These are phyloP conservation scores for Zaprionus tsacasi DNA, from an alignment of 1,140 invertebrate species.

Conservation along the genomic window DNA sequence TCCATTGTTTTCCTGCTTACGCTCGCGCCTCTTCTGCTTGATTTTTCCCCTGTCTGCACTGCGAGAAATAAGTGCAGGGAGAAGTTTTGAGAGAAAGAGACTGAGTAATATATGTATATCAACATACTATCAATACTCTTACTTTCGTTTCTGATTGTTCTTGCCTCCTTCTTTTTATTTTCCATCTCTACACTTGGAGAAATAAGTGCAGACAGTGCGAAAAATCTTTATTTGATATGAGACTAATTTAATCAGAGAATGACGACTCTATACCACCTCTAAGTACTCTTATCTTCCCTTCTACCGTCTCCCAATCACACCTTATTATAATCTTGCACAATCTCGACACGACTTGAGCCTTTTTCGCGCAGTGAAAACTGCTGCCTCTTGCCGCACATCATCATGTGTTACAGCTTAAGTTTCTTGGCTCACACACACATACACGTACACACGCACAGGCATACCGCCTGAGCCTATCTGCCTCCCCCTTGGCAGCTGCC, in stretches of 20 bases:
- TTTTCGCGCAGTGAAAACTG: neutral
- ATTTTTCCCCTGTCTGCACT: neutral
- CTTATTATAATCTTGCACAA: neutral
- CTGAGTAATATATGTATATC: too few relatives aligned
- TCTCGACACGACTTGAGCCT: neutral
- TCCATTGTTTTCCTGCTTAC: constrained; percentile 52
- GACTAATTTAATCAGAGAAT: too few relatives aligned
- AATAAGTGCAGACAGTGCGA: too few relatives aligned
- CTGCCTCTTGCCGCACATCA: constrained; percentile 1
- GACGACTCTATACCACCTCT: too few relatives aligned
- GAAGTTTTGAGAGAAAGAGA: too few relatives aligned
- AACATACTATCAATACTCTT: neutral
- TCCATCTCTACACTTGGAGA: neutral
- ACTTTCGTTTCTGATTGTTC: neutral
- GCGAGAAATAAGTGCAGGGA: neutral
- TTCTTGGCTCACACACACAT: constrained; percentile 35
- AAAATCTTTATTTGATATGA: too few relatives aligned
- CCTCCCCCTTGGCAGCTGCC: constrained; percentile 10
- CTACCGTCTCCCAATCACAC: too few relatives aligned
- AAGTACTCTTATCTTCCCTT: too few relatives aligned
- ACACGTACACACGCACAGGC: constrained; percentile 14
- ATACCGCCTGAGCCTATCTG: constrained; percentile 24
- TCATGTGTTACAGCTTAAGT: constrained; percentile 51
- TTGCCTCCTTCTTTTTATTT: constrained; percentile 20
- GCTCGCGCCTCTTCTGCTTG: neutral